A percentile compares a stretch with the other conserved stretches of the same genome.
phyloP scores from a whole-genome alignment of 1,140 invertebrate genomes.

The Panagrolaimus sp. region DNA sequence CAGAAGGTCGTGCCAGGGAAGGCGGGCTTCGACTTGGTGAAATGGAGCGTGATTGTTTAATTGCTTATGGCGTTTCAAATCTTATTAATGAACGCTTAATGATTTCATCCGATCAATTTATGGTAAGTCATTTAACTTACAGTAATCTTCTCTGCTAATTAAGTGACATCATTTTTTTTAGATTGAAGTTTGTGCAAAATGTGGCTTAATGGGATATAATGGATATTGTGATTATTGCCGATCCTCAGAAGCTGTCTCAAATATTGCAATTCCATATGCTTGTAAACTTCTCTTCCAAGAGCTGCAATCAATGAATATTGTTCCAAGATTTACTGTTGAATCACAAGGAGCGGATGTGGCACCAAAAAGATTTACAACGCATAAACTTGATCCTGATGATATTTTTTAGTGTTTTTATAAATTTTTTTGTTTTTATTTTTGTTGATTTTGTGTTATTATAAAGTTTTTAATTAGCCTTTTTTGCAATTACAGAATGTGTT shows the following conservation, averaged over 20 bases:
- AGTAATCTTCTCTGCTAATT: no score
- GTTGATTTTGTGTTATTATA: constrained; percentile 10
- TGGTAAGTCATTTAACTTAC: constrained; percentile 27
- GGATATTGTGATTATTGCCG: constrained; percentile 89
- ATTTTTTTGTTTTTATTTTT: background rate
- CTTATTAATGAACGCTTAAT: constrained; percentile 89
- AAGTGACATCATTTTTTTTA: constrained; percentile 61
- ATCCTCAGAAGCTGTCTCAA: constrained; percentile 68
- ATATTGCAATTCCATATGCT: constrained; percentile 95
- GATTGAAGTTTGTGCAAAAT: constrained; percentile 88
- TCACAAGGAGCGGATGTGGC: constrained; percentile 13
- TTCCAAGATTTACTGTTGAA: constrained; percentile 65
- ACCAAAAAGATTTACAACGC: background rate
- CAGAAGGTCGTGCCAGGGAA: constrained; percentile 84
- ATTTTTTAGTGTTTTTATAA: constrained; percentile 8
- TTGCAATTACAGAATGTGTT: no score
- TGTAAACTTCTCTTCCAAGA: constrained; percentile 97
- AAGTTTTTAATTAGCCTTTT: no score
- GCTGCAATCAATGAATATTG: constrained; percentile 94
- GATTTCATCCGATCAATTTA: constrained; percentile 94
- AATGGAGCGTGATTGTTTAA: constrained; percentile 98
- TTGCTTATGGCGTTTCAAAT: constrained; percentile 95
- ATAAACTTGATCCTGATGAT: constrained; percentile 11
- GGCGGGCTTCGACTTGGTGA: constrained; percentile 93
- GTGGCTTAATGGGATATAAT: constrained; percentile 85